Base-by-base conservation (phyloP, 2,888 invertebrate genomes). In the Acleris holmiana region DNA sequence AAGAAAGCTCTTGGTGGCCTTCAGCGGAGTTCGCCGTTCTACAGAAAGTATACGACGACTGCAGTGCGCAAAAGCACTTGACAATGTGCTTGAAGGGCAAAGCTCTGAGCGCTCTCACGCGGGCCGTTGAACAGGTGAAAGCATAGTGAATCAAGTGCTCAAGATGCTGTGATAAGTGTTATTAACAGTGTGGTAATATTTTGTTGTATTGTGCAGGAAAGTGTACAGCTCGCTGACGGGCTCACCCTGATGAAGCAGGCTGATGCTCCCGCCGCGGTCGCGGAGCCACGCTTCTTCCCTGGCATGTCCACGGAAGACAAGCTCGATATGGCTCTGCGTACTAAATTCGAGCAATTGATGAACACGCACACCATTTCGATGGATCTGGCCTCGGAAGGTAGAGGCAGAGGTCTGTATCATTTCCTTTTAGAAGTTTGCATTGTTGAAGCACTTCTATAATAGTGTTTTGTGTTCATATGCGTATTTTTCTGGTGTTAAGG, bases 331-430 rank as follows among this genome's bases (percentile, higher is more conserved):
- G 87, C 93, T 82, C 82, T 94, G 69, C 87, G 87, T 57, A 84
- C 83, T 61, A 92, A 94, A 73, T 88, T 94, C 70, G 93, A 94
- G 78, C 94, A 94, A 71, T 91, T 96, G 69, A 86, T 95, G 77
- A 93, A 94, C 71, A 94, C 95, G 2, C 95, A 96, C 83, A 93
- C 94, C 44, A 84, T 96, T 56, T 94, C 94, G 61, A 89, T 95
- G 82, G 95, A 95, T 76, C 90, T 95, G 68, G 88, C 84, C 41
- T 83, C 88, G 59, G 93, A 93, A 83, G 93, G 91, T 73, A 86
- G 93, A 86, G 91, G 91, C 76, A 88, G 86, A 90, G 91, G 93
- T 93, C 68, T 68, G 82, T 76, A 64, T 53, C 13, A 23, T 21
- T 19, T 48, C 61, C 63, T 10, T 3, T 58, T 18, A 49, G 6